phyloP scores from a whole-genome alignment of 2,888 invertebrate genomes.

The Abrostola tripartita region DNA sequence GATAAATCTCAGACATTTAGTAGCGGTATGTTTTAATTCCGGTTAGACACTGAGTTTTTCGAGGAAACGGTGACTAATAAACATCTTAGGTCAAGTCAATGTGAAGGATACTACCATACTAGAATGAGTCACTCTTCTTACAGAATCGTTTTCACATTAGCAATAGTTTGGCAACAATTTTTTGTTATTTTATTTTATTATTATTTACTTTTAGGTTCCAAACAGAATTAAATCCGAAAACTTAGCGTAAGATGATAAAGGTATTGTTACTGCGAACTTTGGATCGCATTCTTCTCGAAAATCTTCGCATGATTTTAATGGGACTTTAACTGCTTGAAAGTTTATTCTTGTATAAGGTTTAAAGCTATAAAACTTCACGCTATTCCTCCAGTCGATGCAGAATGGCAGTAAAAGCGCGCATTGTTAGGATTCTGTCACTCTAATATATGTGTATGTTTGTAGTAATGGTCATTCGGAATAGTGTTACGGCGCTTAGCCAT shows the following conservation, averaged over 20 bases:
- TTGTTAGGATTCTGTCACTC: conserved; percentile 28
- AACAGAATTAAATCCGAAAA: too few species aligned
- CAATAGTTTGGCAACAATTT: conserved; percentile 5
- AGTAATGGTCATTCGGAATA: not conserved
- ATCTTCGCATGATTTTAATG: conserved; percentile 24
- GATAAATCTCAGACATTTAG: conserved; percentile 24
- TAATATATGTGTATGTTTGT: conserved; percentile 3
- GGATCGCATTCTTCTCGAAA: conserved; percentile 9
- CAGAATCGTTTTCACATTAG: conserved; percentile 18
- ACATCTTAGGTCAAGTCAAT: conserved; percentile 20
- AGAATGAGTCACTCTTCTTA: conserved; percentile 33
- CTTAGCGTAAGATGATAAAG: not conserved
- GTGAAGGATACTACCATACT: conserved; percentile 46
- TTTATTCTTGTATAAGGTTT: conserved; percentile 9
- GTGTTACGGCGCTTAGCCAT: not conserved
- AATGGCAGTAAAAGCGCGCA: conserved; percentile 30
- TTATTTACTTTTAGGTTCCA: not conserved
- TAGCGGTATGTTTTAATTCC: conserved; percentile 34
- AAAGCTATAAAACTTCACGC: conserved; percentile 33
- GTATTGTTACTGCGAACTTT: not conserved
- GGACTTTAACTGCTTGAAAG: conserved; percentile 34
- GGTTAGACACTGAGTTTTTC: conserved; percentile 34
- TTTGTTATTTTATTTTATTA: not conserved
- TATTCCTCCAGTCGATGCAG: conserved; percentile 19
- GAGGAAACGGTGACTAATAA: conserved; percentile 47